Base-by-base conservation (phyloP, 2,113 vertebrate species). In the Pomatostomus ruficeps region DNA sequence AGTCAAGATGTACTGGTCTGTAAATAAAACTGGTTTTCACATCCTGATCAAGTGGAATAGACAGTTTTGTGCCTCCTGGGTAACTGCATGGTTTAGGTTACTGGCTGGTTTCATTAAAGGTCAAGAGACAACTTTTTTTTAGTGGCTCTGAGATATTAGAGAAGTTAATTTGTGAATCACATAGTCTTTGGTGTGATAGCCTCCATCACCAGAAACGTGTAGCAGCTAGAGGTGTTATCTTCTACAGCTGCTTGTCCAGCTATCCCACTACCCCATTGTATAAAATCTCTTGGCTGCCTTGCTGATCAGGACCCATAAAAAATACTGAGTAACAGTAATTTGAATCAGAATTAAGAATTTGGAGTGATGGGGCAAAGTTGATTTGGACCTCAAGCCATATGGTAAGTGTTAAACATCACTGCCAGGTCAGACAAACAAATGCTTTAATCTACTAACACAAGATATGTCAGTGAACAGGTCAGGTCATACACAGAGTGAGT, bases 331-430 rank as follows among this genome's bases (percentile, higher is more conserved):
- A 36, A 54, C 20, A 35, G 31, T 14, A 89, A 62, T 19, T 52
- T 66, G 4, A 38, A n/a, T 57, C 33, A 68, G 23, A 78, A 79
- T 43, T 46, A 86, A 86, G 4, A 10, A n/a, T 58, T 33, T 0
- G 0, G 35, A 84, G 4, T 46, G 18, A 38, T 3, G 42, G 45
- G 42, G 2, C 12, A 65, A 36, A 11, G 14, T 0, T 70, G 11
- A 1, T 52, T 80, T 73, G 40, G 18, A 45, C n/a, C 55, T 77
- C 58, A 58, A 51, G 58, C 33, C 20, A 5, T 46, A 20, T 10
- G 58, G 9, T 74, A 40, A 68, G 12, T 5, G 4, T 45, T 40
- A 12, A 49, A 43, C 43, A 40, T 29, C 29, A 54, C 35, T 75
- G 10, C 23, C 29, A 43, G 29, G 24, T 10, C 20, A 26, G 43